Percentiles rank a stretch among this genome's conserved stretches.
These are phyloP conservation scores for Orientallactaga bullata DNA, from an alignment of 2,113 vertebrate genomes.

Conservation along the genomic window DNA sequence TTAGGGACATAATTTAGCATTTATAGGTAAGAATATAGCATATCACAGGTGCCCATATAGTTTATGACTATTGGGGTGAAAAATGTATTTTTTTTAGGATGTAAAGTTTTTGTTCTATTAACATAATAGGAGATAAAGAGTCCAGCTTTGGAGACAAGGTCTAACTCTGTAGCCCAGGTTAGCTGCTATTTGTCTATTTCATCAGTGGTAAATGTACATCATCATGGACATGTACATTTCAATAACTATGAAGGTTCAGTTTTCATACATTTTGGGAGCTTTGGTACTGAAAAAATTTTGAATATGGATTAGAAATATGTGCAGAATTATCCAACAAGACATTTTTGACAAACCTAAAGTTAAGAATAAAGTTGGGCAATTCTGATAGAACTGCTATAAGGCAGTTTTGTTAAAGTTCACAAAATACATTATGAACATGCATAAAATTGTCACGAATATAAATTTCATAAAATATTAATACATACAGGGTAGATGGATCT, in stretches of 20 bases:
- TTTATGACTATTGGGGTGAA: not conserved
- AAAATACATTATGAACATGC: no score
- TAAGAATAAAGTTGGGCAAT: constrained; percentile 38
- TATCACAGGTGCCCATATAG: not conserved
- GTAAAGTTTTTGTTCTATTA: not conserved
- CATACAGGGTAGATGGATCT: not conserved
- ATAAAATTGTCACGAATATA: not conserved
- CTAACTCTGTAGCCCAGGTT: no score
- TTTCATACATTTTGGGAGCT: constrained; percentile 33
- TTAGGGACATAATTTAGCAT: not conserved
- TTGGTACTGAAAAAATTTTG: constrained; percentile 34
- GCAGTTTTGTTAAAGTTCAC: not conserved
- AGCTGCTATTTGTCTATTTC: not conserved
- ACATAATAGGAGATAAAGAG: not conserved
- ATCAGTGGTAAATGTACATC: not conserved
- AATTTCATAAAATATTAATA: not conserved
- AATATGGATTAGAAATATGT: not conserved
- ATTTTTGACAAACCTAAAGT: constrained; percentile 23
- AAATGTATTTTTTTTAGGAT: not conserved
- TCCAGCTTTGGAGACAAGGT: no score
- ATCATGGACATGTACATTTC: not conserved
- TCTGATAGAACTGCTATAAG: not conserved
- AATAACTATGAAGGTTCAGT: not conserved
- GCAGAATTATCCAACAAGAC: constrained; percentile 49
- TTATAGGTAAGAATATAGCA: not conserved